These are phyloP conservation scores for Babylonia areolata DNA, from an alignment of 1,140 invertebrate species.

Conservation along the genomic window DNA sequence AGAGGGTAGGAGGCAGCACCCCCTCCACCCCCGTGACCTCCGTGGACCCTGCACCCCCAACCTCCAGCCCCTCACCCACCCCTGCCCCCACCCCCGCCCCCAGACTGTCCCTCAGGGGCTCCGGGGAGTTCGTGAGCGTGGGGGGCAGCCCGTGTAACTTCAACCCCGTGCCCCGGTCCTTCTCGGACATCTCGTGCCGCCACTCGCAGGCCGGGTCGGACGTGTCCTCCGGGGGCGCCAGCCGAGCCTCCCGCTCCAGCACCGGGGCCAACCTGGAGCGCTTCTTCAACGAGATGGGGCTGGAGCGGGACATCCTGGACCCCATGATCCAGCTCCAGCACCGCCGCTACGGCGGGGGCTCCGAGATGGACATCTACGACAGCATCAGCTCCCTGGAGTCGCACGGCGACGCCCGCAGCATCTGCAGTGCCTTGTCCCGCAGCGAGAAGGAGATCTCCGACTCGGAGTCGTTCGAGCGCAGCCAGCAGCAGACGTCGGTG, in stretches of 20 bases:
- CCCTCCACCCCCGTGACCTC: background rate
- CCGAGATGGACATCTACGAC: conserved; percentile 82
- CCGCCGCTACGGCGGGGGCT: conserved; percentile 47
- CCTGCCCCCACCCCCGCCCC: background rate
- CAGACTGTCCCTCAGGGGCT: conserved; percentile 1
- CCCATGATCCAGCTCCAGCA: conserved; percentile 50
- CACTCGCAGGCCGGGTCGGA: conserved; percentile 66
- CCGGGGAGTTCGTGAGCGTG: background rate
- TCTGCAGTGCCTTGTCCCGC: conserved; percentile 68
- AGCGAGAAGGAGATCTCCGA: conserved; percentile 55
- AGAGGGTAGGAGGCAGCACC: background rate
- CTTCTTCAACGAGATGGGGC: conserved; percentile 92
- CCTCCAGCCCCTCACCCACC: background rate
- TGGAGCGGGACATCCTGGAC: conserved; percentile 83
- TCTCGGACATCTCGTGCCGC: conserved; percentile 68
- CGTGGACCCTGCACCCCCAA: background rate
- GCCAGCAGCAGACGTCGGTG: conserved; percentile 84
- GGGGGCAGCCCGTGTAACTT: background rate
- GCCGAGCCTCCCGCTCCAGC: conserved; percentile 66
- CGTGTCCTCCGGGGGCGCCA: conserved; percentile 61
- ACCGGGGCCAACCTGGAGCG: conserved; percentile 73
- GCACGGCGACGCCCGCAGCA: conserved; percentile 75
- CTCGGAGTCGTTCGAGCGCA: conserved; percentile 60
- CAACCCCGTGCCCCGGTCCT: conserved; percentile 62
- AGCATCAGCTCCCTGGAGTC: conserved; percentile 87